These are phyloP conservation scores for Andrena dorsata DNA, from an alignment of 2,888 invertebrate genomes.

Conservation along the genomic window DNA sequence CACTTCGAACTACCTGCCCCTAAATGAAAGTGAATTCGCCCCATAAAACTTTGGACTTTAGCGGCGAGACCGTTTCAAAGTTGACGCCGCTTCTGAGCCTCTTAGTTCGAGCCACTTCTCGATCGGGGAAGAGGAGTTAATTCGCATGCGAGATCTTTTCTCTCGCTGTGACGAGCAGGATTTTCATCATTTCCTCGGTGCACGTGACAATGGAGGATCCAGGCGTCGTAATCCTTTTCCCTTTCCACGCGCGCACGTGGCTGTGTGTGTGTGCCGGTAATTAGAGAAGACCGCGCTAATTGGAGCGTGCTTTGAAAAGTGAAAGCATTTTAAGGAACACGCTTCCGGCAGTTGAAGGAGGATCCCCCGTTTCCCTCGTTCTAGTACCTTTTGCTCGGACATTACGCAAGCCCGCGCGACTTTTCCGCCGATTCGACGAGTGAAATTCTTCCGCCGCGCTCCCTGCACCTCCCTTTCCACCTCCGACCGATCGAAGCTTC, in stretches of 20 bases:
- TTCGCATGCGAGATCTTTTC: too few species aligned
- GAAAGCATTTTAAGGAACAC: constrained; percentile 71
- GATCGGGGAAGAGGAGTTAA: too few species aligned
- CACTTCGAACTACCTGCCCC: too few species aligned
- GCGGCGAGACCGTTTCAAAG: too few species aligned
- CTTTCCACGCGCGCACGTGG: constrained; percentile 39
- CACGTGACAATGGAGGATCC: constrained; percentile 5
- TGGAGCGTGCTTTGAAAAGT: constrained; percentile 68
- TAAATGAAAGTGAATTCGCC: too few species aligned
- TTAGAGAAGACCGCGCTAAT: constrained; percentile 68
- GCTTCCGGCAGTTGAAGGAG: constrained; percentile 63
- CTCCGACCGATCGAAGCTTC: background rate
- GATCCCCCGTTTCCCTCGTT: constrained; percentile 8
- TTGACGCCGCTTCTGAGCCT: too few species aligned
- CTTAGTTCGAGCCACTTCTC: too few species aligned
- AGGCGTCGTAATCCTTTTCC: constrained; percentile 47
- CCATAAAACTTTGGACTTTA: too few species aligned
- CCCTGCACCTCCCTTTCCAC: background rate
- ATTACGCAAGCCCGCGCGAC: constrained; percentile 22
- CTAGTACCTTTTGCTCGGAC: constrained; percentile 10
- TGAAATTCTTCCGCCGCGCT: constrained; percentile 7
- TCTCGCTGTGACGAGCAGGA: too few species aligned
- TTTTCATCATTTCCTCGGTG: too few species aligned
- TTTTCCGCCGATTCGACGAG: constrained; percentile 21
- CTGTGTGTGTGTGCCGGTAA: constrained; percentile 57